Percentiles rank a stretch among this genome's conserved stretches.
phyloP scores from a whole-genome alignment of 2,888 invertebrate species.

The Amiota minor region DNA sequence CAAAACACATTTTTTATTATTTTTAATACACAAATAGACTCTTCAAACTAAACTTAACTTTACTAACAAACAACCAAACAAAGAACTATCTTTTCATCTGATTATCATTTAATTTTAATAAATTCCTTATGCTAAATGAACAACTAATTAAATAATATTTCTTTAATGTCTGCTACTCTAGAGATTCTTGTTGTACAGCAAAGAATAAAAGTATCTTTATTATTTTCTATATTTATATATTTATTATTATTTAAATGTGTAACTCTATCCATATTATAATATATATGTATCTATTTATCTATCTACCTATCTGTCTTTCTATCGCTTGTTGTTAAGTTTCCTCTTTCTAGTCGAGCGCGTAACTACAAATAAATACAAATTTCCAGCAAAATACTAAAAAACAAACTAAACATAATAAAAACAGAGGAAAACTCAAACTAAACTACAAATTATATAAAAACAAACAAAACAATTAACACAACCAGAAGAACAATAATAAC shows the following conservation, averaged over 20 bases:
- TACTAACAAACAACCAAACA: not conserved
- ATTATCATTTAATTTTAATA: slow-evolving; percentile 3
- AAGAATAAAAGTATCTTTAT: not conserved
- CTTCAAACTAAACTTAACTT: not conserved
- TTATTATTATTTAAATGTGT: not conserved
- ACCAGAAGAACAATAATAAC: slow-evolving; percentile 34
- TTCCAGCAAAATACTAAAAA: slow-evolving; percentile 23
- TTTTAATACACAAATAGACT: not conserved
- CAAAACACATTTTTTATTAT: not conserved
- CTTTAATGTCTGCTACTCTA: slow-evolving; percentile 19
- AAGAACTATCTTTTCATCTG: not conserved
- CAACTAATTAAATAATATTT: slow-evolving; percentile 4
- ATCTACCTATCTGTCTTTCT: slow-evolving; percentile 14
- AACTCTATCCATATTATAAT: too few species aligned
- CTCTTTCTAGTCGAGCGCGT: slow-evolving; percentile 8
- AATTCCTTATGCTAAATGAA: slow-evolving; percentile 11
- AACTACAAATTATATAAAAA: slow-evolving; percentile 35
- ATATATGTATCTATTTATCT: not conserved
- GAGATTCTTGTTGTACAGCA: slow-evolving; percentile 15
- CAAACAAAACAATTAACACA: slow-evolving; percentile 31
- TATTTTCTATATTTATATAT: not conserved
- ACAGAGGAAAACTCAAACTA: slow-evolving; percentile 22
- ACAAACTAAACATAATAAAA: slow-evolving; percentile 36
- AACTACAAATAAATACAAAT: slow-evolving; percentile 24
- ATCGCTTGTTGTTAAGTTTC: slow-evolving; percentile 18